phyloP scores from a whole-genome alignment of 2,113 vertebrate genomes.

The Neogobius melanostomus region DNA sequence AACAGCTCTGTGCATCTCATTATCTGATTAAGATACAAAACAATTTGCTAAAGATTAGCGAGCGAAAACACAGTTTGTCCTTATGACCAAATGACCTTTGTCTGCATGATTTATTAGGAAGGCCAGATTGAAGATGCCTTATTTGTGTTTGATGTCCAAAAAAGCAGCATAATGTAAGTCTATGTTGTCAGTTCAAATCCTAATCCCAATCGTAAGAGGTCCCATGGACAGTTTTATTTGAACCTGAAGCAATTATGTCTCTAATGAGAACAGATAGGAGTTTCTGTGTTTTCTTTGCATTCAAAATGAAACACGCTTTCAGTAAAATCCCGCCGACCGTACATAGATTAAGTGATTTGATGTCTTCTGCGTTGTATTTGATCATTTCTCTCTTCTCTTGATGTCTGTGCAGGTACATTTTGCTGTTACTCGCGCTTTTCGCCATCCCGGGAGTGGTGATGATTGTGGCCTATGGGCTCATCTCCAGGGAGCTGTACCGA shows the following conservation, averaged over 20 bases:
- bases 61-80: not conserved
- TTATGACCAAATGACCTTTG: not conserved
- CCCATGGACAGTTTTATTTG: slow-evolving; percentile 5
- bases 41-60: slow-evolving; percentile 2
- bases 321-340: slow-evolving; percentile 1
- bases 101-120: not conserved
- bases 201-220: not conserved
- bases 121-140: not conserved
- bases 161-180: not conserved
- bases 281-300: slow-evolving; percentile 12
- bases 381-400: not conserved
- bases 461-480: slow-evolving; percentile 80
- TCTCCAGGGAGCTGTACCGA: slow-evolving; percentile 79
- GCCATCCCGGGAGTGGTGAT: slow-evolving; percentile 81
- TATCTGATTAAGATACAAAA: slow-evolving; percentile 1
- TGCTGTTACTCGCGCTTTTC: slow-evolving; percentile 77
- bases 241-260: slow-evolving; percentile 2
- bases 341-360: slow-evolving; percentile 1
- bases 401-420: slow-evolving; percentile 68
- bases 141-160: not conserved
- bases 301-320: slow-evolving; percentile 13
- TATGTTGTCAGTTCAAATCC: not conserved
- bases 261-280: slow-evolving; percentile 19
- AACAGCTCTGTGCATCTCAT: slow-evolving; percentile 7
- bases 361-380: not conserved